Base-by-base conservation (phyloP, 2,888 invertebrate species). In the Diplazon laetatorius region DNA sequence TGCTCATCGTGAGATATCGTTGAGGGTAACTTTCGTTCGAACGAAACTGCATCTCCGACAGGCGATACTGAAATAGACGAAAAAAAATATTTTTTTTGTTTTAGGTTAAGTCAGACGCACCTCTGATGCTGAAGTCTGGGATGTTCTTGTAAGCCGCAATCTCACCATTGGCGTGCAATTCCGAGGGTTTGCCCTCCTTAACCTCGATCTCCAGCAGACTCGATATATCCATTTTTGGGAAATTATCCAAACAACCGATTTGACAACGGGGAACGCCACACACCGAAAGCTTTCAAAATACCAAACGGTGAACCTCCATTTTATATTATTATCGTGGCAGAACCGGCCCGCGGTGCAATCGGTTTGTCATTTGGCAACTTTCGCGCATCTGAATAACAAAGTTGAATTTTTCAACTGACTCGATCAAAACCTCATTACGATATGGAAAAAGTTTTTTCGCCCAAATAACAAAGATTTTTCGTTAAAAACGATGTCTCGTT, bases 191-290 rank as follows among this genome's bases (percentile, higher is more conserved):
- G 25, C 85, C 86, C 76, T 90, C 90, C 25, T 88, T 86, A 46
- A 90, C 90, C 76, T 90, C 87, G 18, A 90, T 89, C 74, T 90
- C 90, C 57, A 90, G 87, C 85, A 90, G 87, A 48, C 86, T 89
- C 65, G 90, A 84, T 60, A 90, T 89, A 76, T 90, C 90, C 90
- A 90, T 90, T 22, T 55, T 74, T 18, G 5, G 1, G 14, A 1
- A 35, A 35, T 2, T 12, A n/a, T n/a, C n/a, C 37, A 20, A 25
- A 2, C 35, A 6, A 48, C 8, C 42, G 55, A 44, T 10, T 25
- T 37, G 22, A 12, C 14, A 37, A 16, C 20, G 52, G 22, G 52
- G 42, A 55, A 55, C 52, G 66, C 48, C 20, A 30, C 12, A 52
- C 39, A 48, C 50, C 65, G 4, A 55, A 42, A 68, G 68, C 68